Base-by-base conservation (phyloP, 2,113 vertebrate genomes). In the Elachura formosa region DNA sequence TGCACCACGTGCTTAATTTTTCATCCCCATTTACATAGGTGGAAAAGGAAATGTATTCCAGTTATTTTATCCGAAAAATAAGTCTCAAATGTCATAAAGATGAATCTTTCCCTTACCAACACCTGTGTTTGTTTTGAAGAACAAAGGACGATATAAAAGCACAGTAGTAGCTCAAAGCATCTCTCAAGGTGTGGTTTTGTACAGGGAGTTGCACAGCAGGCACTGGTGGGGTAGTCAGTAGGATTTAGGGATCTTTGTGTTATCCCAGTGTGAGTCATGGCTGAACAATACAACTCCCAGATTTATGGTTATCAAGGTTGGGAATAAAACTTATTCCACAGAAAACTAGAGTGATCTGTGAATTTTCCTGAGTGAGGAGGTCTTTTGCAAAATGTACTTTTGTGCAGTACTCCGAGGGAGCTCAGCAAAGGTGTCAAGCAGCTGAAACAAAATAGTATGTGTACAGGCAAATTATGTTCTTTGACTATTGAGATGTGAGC, bases 271-370 rank as follows among this genome's bases (percentile, higher is more conserved):
- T 29, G 14, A 71, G 38, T 38, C 2, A 0, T 20, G 24, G 26
- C n/a, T 67, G 21, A 16, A 2, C 17, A 31, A 20, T 3, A 2
- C 22, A 52, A 1, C 41, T 88, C 46, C 40, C 2, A 5, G 5
- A 83, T 34, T 68, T 6, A 1, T 0, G 2, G 20, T 16, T 52
- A 1, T 36, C 0, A 1, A 74, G 20, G 8, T 4, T 54, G 12
- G n/a, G 20, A 80, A 34, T 33, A 49, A 38, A 67, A 72, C 66
- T 61, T 25, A 54, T 20, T 52, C 54, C 10, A 18, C 20, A 76
- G 40, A 29, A 9, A 80, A 75, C 6, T 24, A 21, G 31, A 63
- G 26, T 28, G 21, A 20, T 26, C 25, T 12, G 9, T 34, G 36
- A 56, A n/a, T 21, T 16, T 23, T 83, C 24, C 31, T 17, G 2